Base-by-base conservation (phyloP, 2,888 invertebrate species). In the Lampropteryx suffumata region DNA sequence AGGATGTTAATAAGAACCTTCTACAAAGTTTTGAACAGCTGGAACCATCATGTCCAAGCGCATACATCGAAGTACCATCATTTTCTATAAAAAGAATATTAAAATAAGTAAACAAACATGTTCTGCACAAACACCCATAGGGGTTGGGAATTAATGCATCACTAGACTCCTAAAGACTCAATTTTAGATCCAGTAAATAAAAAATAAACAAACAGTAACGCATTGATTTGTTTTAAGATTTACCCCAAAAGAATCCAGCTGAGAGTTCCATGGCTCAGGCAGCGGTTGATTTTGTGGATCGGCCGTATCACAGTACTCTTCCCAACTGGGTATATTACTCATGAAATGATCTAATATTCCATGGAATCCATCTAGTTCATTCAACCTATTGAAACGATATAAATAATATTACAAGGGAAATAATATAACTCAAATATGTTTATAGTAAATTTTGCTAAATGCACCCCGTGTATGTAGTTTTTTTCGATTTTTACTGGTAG, bases 41-140 rank as follows among this genome's bases (percentile, higher is more conserved):
- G 94, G 95, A 44, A 95, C 94, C 79, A 98, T 93, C 92, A 98
- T 98, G 76, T 98, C 98, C 12, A 95, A 93, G 32, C 98, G 92
- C 64, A 98, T 92, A 61, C 96, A 96, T 41, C 98, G 92, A 4
- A 98, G 76, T 1, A 98, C 82, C 59, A 96, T 81, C 68, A 98
- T 80, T 82, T 93, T 94, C 88, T 97, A 93, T 46, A 75, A 69
- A 42, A 17, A 17, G 17, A 3, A 3, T 17, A 4, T 17, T 17
- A 4, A 17, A 17, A 17, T 3, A 17, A 3, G 4, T 3, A 17
- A 17, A 17, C 17, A 3, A n/a, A n/a, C n/a, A n/a, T n/a, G n/a
- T n/a, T n/a, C n/a, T n/a, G n/a, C n/a, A n/a, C n/a, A n/a, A n/a
- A n/a, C n/a, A n/a, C n/a, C n/a, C n/a, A n/a, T n/a, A n/a, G n/a